Conservation (phyloP, 2,888 invertebrate genomes). For the Halictus quadricinctus region DNA sequence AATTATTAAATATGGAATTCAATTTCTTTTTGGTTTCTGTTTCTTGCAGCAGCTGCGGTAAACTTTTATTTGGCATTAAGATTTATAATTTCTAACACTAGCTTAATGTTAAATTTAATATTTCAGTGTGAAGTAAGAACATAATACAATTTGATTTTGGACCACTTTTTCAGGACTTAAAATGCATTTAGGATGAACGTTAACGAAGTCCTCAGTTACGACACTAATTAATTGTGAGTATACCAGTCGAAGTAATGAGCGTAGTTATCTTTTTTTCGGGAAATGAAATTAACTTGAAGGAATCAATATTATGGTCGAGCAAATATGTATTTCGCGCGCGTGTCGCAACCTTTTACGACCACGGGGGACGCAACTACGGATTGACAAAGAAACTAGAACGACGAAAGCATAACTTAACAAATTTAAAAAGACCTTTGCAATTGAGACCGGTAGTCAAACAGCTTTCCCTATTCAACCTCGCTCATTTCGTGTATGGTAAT, state of each 20-base stretch:
- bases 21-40: no score
- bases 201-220: not conserved
- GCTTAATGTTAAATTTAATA: not conserved
- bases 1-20: no score
- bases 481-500: not conserved
- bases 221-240: not conserved
- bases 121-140: not conserved
- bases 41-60: no score
- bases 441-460: not conserved
- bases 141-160: not conserved
- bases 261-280: not conserved
- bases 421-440: constrained; percentile 18
- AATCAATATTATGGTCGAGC: constrained; percentile 10
- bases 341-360: constrained; percentile 26
- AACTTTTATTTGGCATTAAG: no score
- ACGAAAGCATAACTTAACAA: not conserved
- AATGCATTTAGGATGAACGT: not conserved
- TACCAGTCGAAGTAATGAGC: not conserved
- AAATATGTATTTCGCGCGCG: constrained; percentile 15
- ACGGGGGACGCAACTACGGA: not conserved
- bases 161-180: no score
- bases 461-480: not conserved
- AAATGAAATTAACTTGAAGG: not conserved
- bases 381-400: constrained; percentile 28
- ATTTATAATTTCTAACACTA: no score